These are phyloP conservation scores for Dryobota labecula DNA, from an alignment of 2,888 invertebrate genomes.

Conservation along the genomic window DNA sequence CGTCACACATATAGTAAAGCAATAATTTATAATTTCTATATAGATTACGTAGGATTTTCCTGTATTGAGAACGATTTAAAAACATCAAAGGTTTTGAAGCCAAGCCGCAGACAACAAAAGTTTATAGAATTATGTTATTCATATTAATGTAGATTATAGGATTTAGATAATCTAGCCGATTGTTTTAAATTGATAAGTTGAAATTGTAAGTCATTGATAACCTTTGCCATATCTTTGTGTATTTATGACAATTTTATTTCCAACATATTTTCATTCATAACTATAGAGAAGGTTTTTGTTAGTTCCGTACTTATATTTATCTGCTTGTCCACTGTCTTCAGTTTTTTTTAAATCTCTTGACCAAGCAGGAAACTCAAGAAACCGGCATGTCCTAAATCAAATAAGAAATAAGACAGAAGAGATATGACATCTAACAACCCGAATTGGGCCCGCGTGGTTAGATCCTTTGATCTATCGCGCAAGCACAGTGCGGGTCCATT, in stretches of 20 bases:
- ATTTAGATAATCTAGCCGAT: constrained; percentile 25
- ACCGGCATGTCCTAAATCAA: too few species aligned
- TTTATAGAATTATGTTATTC: constrained; percentile 48
- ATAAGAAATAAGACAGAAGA: too few species aligned
- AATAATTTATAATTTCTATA: constrained; percentile 10
- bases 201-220: constrained; percentile 28
- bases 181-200: constrained; percentile 18
- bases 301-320: background rate
- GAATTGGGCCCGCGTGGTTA: too few species aligned
- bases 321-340: too few species aligned
- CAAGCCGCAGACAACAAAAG: constrained; percentile 56
- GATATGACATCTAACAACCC: too few species aligned
- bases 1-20: constrained; percentile 4
- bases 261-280: constrained; percentile 18
- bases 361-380: too few species aligned
- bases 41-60: constrained; percentile 25
- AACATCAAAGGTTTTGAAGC: constrained; percentile 36
- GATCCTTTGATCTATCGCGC: too few species aligned
- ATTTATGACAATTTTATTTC: constrained; percentile 18
- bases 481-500: too few species aligned
- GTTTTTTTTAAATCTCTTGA: background rate
- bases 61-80: constrained; percentile 25
- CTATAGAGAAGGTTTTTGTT: background rate
- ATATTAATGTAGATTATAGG: constrained; percentile 44
- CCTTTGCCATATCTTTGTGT: constrained; percentile 25